Evolutionary conservation across 1,140 invertebrate species (phyloP).

Genomic region (Aradophagus sp.): DNA sequence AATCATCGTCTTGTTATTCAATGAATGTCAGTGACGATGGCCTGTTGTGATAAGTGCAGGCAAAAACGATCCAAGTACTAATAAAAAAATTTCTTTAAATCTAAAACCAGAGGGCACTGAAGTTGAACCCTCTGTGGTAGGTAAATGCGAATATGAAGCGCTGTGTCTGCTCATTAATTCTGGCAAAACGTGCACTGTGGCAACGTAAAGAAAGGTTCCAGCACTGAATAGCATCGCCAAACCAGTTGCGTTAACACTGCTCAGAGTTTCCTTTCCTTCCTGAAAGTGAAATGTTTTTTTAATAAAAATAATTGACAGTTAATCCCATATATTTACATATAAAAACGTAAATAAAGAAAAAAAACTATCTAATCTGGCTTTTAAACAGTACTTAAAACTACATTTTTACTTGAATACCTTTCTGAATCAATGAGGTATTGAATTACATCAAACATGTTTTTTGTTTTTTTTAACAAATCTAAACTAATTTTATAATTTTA

Average conservation of each 20-base stretch:
- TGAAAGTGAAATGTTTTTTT: conserved; percentile 67
- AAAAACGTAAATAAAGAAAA: conserved; percentile 26
- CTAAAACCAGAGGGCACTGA: conserved; percentile 79
- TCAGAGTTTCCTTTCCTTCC: conserved; percentile 82
- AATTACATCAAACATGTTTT: no score
- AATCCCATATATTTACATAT: no score
- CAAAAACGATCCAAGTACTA: conserved; percentile 89
- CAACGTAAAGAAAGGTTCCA: conserved; percentile 98
- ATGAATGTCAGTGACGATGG: conserved; percentile 87
- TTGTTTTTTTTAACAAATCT: no score
- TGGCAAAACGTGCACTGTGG: conserved; percentile 97
- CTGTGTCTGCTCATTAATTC: conserved; percentile 83
- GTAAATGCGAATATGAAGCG: conserved; percentile 73
- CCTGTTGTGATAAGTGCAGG: conserved; percentile 92
- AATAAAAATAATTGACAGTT: no score
- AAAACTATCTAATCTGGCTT: no score
- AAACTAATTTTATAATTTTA: no score
- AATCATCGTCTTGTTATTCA: background rate
- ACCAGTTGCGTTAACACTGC: conserved; percentile 92
- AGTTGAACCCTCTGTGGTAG: conserved; percentile 71
- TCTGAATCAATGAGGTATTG: no score
- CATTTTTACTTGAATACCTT: no score
- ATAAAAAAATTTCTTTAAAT: conserved; percentile 85
- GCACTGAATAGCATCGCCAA: conserved; percentile 99
- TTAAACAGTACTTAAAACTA: no score